Percentiles rank a stretch among this genome's conserved stretches.
Conservation (phyloP, 2,797 vertebrate species). For the Urosaurus nigricauda region DNA sequence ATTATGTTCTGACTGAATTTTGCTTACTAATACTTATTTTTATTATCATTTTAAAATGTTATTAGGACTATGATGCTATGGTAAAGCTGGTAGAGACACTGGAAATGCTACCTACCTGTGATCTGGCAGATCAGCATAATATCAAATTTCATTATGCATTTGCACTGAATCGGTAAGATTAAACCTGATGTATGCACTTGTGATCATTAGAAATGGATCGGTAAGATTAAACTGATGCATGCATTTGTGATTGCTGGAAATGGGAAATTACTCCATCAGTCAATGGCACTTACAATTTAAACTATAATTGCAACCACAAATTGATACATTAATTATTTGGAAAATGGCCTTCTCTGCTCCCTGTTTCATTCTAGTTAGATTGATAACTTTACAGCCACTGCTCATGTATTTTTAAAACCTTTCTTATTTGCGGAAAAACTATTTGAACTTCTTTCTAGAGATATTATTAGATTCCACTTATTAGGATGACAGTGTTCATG, state of each 20-base stretch:
- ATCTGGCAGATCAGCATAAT: conserved; percentile 92
- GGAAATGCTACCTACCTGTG: conserved; percentile 93
- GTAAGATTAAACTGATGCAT: conserved; percentile 75
- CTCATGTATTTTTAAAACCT: background rate
- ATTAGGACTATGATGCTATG: conserved; percentile 96
- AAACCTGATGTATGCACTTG: background rate
- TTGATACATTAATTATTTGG: background rate
- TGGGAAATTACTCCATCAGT: background rate
- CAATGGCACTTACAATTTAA: background rate
- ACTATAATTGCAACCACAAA: background rate
- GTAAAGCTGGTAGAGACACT: conserved; percentile 96
- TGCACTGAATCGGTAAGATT: conserved; percentile 92
- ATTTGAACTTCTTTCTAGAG: background rate
- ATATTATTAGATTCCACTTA: background rate
- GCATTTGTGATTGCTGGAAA: background rate
- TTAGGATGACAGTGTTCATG: background rate
- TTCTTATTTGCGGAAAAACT: background rate
- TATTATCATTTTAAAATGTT: conserved; percentile 20
- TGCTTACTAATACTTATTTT: conserved; percentile 30
- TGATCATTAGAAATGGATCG: conserved; percentile 77
- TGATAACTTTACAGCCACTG: background rate
- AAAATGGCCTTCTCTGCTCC: too few relatives aligned
- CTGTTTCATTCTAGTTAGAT: background rate
- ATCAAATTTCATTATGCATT: conserved; percentile 97
- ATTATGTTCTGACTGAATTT: background rate